Conservation (phyloP, 2,888 invertebrate genomes). For the Ormyrus pomaceus region DNA sequence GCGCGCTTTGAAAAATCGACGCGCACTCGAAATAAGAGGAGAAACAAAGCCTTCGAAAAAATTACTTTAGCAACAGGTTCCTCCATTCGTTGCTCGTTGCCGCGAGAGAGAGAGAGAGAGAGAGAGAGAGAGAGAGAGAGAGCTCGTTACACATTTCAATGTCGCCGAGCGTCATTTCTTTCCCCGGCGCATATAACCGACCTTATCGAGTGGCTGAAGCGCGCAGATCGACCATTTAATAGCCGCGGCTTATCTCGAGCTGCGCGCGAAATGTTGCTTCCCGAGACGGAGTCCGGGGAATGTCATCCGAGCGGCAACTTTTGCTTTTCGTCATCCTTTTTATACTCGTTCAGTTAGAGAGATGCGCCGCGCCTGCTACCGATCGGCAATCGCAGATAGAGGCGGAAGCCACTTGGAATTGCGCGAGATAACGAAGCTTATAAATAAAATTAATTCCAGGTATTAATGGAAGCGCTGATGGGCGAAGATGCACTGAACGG, state of each 20-base stretch:
- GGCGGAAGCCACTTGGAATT: neutral
- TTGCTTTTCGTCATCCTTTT: neutral
- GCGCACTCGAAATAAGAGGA: neutral
- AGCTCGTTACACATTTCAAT: conserved; percentile 50
- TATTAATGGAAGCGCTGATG: conserved; percentile 30
- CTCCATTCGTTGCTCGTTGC: neutral
- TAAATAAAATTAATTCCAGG: conserved; percentile 41
- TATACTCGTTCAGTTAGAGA: neutral
- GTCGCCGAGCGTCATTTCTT: conserved; percentile 45
- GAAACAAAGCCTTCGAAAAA: neutral
- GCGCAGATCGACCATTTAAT: conserved; percentile 40
- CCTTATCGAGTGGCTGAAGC: conserved; percentile 1
- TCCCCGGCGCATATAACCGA: conserved; percentile 13
- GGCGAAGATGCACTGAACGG: neutral
- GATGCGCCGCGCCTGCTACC: conserved; percentile 6
- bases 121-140: neutral
- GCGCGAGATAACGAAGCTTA: conserved; percentile 30
- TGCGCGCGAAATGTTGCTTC: conserved; percentile 44
- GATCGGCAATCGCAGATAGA: neutral
- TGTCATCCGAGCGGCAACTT: neutral
- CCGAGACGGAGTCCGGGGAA: conserved; percentile 12
- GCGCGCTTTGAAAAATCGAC: conserved; percentile 31
- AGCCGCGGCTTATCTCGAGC: conserved; percentile 36
- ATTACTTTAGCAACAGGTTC: conserved; percentile 27
- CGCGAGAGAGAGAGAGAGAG: conserved; percentile 4